Evolutionary conservation across 1,140 invertebrate species (phyloP).

Genomic region (Pissodes strobi): DNA sequence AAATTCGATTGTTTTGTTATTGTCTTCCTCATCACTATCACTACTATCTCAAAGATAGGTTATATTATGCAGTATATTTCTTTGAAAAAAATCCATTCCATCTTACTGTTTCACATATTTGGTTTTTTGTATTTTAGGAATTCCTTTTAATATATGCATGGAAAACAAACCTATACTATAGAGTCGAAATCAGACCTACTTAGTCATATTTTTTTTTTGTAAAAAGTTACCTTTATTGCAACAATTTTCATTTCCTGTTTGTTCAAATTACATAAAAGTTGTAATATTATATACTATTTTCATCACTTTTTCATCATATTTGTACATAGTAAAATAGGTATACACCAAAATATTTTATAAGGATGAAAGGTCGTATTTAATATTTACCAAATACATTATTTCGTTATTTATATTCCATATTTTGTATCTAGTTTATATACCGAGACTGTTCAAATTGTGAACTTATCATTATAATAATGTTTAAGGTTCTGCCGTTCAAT

Average conservation of each 20-base stretch:
- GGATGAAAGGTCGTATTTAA: slow-evolving; percentile 11
- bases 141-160: too few relatives aligned
- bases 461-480: too few relatives aligned
- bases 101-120: too few relatives aligned
- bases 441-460: slow-evolving; percentile 1
- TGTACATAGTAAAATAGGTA: slow-evolving; percentile 19
- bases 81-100: too few relatives aligned
- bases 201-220: background rate
- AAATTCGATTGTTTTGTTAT: too few relatives aligned
- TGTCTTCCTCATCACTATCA: too few relatives aligned
- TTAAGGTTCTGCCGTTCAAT: too few relatives aligned
- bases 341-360: slow-evolving; percentile 23
- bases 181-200: too few relatives aligned
- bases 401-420: slow-evolving; percentile 34
- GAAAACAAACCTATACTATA: too few relatives aligned
- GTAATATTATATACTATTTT: background rate
- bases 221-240: background rate
- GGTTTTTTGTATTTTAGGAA: too few relatives aligned
- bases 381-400: slow-evolving; percentile 25
- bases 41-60: too few relatives aligned
- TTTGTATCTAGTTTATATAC: slow-evolving; percentile 28
- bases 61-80: too few relatives aligned
- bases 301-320: slow-evolving; percentile 8
- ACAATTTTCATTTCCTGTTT: background rate
- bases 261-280: background rate